Evolutionary conservation across 2,113 vertebrate species (phyloP), one percentile per base, ranked within the genome.

Genomic region (Scomber japonicus): DNA sequence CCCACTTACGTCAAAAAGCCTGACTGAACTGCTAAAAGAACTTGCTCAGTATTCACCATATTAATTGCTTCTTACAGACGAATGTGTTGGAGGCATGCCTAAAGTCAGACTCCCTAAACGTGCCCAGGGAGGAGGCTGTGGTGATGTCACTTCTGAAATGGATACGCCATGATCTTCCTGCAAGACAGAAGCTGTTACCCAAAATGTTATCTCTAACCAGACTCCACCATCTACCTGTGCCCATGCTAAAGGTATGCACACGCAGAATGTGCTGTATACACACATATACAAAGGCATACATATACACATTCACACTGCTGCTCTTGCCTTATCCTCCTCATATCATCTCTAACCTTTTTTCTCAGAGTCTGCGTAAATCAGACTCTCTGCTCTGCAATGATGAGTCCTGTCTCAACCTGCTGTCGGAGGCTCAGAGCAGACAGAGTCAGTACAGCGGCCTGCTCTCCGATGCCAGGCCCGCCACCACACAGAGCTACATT

Each of bases 401-500:
- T 12, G 88, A 95, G 67, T 60, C 95, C 66, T 97, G 97, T 78
- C 89, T 94, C 11, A 76, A 90, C 19, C 83, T 94, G 45, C 82
- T 97, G 17, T 83, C 79, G 24, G 95, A 97, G 64, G 97, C 97
- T 24, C 88, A 95, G 79, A 89, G 85, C 85, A 90, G 89, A 69
- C 95, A 97, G 63, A 92, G 93, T 14, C 85, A 92, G 30, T 95
- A 94, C 19, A 85, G 92, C 2, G 97, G 98, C 12, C 89, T 99
- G 46, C 97, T 97, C 82, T 93, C 93, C 9, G 97, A 99, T 21
- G 97, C 98, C 74, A 95, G 98, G 40, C 96, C 96, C 27, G 96
- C 97, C 71, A 98, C 98, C 74, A 97, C 95, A 1, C 96, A 97
- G 90, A 97, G 96, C 89, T 99, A 99, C 4, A 98, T 99, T 90